Conservation (phyloP, 1,140 invertebrate genomes). For the Cydia pomonella region DNA sequence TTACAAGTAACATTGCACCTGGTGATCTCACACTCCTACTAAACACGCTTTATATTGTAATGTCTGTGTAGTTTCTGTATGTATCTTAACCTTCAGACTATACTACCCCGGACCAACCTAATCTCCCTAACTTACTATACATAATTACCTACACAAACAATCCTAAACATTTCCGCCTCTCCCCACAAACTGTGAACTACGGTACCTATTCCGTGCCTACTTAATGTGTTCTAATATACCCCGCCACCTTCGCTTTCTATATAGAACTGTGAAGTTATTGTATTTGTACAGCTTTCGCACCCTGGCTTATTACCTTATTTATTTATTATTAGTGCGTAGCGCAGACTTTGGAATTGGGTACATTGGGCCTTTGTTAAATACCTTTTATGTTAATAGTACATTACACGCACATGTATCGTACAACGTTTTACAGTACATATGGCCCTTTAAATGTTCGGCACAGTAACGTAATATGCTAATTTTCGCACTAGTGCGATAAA, state of each 20-base stretch:
- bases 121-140: neutral
- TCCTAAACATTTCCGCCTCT: neutral
- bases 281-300: neutral
- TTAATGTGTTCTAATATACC: conserved; percentile 1
- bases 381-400: too few species aligned
- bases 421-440: too few species aligned
- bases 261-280: neutral
- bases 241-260: neutral
- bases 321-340: neutral
- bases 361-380: too few species aligned
- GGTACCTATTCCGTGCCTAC: neutral
- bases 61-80: neutral
- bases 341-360: neutral
- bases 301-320: too few species aligned
- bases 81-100: neutral
- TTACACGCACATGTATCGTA: too few species aligned
- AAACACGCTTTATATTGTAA: too few species aligned
- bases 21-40: too few species aligned
- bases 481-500: too few species aligned
- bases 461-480: too few species aligned
- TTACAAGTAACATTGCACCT: too few species aligned
- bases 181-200: neutral
- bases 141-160: neutral
- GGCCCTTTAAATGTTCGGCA: too few species aligned
- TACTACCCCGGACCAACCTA: neutral